A percentile compares a stretch with the other conserved stretches of the same genome.
phyloP scores from a whole-genome alignment of 2,797 vertebrate species.

The Lycodopsis pacificus region DNA sequence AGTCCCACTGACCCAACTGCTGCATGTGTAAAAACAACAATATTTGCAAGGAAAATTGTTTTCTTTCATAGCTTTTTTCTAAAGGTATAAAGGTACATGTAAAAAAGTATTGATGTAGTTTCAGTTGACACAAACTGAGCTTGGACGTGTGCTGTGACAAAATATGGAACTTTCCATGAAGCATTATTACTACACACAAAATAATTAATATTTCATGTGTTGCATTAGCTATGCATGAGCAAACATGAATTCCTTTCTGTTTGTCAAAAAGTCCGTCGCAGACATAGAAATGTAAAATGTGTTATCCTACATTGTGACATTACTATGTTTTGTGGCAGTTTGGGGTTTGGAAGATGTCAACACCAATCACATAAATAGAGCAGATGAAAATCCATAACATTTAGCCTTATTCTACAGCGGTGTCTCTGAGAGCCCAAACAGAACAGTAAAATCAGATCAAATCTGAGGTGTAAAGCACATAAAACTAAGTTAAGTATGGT shows the following conservation, averaged over 20 bases:
- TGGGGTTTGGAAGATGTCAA: neutral
- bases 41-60: too few species aligned
- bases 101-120: neutral
- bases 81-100: neutral
- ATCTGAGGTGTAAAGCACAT: neutral
- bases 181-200: neutral
- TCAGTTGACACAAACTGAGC: neutral
- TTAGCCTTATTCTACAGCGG: neutral
- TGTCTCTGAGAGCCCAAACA: neutral
- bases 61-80: neutral
- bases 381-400: neutral
- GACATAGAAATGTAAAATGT: neutral
- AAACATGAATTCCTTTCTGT: neutral
- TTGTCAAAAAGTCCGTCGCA: neutral
- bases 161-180: constrained; percentile 27
- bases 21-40: constrained; percentile 3
- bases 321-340: neutral
- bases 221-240: neutral
- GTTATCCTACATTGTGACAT: neutral
- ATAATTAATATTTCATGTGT: neutral
- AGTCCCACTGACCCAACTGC: neutral
- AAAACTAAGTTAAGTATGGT: neutral
- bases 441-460: neutral
- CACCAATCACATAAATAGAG: neutral
- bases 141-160: constrained; percentile 4